Evolutionary conservation across 1,140 invertebrate genomes (phyloP).

Genomic region (Drosophila truncata): DNA sequence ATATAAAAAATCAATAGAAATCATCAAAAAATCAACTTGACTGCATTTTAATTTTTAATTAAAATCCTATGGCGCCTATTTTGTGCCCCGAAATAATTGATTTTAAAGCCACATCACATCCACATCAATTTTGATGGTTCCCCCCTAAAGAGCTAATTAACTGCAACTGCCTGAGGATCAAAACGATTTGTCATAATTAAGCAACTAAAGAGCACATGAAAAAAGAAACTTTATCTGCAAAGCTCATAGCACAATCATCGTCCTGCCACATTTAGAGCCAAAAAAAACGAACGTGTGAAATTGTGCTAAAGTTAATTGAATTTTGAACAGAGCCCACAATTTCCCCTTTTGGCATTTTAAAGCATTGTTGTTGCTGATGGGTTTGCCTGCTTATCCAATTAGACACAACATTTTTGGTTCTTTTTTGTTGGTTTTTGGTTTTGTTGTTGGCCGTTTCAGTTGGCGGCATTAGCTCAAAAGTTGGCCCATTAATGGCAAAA

Average conservation of each 20-base stretch:
- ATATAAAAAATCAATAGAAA: neutral
- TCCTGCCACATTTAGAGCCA: constrained; percentile 13
- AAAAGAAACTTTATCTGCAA: constrained; percentile 27
- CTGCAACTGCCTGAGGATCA: neutral
- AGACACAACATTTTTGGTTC: constrained; percentile 12
- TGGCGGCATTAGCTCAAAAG: constrained; percentile 66
- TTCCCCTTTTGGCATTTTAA: constrained; percentile 9
- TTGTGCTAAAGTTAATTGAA: constrained; percentile 64
- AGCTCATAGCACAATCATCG: constrained; percentile 39
- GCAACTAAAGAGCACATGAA: neutral
- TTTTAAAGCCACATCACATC: neutral
- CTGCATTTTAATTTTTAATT: too few species aligned
- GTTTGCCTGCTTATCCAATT: constrained; percentile 59
- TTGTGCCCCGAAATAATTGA: neutral
- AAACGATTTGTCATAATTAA: constrained; percentile 16
- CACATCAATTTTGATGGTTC: neutral
- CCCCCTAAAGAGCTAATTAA: constrained; percentile 1
- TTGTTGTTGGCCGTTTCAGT: constrained; percentile 25
- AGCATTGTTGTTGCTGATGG: constrained; percentile 22
- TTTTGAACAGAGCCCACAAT: constrained; percentile 45
- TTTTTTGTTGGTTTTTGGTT: constrained; percentile 7
- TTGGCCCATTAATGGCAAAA: constrained; percentile 65
- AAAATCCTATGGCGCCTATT: neutral
- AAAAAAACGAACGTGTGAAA: constrained; percentile 39
- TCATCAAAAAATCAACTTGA: fast-evolving